Evolutionary conservation across 1,140 invertebrate species (phyloP).

Genomic region (Eupeodes corollae): DNA sequence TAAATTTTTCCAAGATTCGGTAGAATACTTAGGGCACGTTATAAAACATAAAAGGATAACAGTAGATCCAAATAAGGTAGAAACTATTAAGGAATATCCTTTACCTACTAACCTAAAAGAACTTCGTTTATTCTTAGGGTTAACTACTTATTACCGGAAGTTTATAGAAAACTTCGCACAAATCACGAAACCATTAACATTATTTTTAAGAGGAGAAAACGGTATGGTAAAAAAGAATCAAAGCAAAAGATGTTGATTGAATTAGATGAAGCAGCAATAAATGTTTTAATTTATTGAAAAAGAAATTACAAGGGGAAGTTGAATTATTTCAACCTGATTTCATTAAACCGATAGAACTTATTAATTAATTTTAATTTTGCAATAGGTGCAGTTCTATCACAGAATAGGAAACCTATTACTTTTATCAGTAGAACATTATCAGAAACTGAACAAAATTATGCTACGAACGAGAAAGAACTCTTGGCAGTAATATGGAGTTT

Average conservation of each 20-base stretch:
- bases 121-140: too few species aligned
- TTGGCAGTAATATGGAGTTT: slow-evolving; percentile 37
- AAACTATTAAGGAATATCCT: slow-evolving; percentile 14
- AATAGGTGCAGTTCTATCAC: slow-evolving; percentile 28
- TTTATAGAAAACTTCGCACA: too few species aligned
- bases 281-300: slow-evolving; percentile 20
- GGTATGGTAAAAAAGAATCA: slow-evolving; percentile 6
- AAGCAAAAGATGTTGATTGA: slow-evolving; percentile 15
- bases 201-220: slow-evolving; percentile 6
- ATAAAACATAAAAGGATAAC: too few species aligned
- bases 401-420: slow-evolving; percentile 16
- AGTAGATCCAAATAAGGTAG: slow-evolving; percentile 12
- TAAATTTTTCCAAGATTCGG: slow-evolving; percentile 12
- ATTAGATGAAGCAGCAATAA: slow-evolving; percentile 14
- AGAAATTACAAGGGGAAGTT: slow-evolving; percentile 19
- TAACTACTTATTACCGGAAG: too few species aligned
- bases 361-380: slow-evolving; percentile 19
- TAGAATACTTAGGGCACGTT: slow-evolving; percentile 20
- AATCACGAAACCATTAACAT: slow-evolving; percentile 13
- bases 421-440: slow-evolving; percentile 22
- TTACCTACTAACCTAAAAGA: slow-evolving; percentile 20
- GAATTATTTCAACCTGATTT: slow-evolving; percentile 31
- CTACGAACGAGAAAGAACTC: slow-evolving; percentile 26
- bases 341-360: slow-evolving; percentile 22
- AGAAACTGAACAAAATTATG: slow-evolving; percentile 20